Percentiles rank a stretch among this genome's conserved stretches.
phyloP scores from a whole-genome alignment of 2,797 vertebrate species.

The Muscicapa comitata region DNA sequence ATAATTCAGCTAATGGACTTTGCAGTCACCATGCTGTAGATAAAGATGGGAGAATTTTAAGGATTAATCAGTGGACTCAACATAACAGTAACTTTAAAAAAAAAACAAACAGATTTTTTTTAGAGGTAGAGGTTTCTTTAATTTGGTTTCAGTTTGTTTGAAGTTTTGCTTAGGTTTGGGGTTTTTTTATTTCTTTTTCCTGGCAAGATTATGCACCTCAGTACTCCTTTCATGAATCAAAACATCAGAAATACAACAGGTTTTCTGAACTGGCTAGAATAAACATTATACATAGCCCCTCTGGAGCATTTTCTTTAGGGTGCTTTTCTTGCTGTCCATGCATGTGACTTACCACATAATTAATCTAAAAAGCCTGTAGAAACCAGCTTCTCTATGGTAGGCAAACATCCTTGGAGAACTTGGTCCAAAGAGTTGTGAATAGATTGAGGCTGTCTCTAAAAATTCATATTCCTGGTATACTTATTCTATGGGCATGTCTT shows the following conservation, averaged over 20 bases:
- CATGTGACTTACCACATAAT: background rate
- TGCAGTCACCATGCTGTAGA: background rate
- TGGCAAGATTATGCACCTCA: background rate
- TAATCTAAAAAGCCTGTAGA: background rate
- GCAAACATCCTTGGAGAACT: background rate
- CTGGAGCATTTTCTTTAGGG: background rate
- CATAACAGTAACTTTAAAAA: background rate
- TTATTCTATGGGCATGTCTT: background rate
- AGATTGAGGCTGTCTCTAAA: background rate
- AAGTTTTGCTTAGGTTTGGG: accelerated
- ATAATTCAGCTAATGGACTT: background rate
- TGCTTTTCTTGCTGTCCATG: background rate
- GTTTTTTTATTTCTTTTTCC: background rate
- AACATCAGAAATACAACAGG: background rate
- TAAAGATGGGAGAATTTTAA: background rate
- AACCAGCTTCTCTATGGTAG: background rate
- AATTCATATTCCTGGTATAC: background rate
- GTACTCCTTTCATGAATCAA: background rate
- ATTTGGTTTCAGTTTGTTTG: background rate
- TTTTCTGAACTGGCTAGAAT: background rate
- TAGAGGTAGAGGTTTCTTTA: background rate
- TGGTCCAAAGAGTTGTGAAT: background rate
- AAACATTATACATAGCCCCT: background rate
- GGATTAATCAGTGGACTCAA: background rate
- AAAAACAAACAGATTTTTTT: background rate